A percentile compares a stretch with the other conserved stretches of the same genome.
Conservation (phyloP, 2,113 vertebrate genomes). For the Hypanus sabinus region DNA sequence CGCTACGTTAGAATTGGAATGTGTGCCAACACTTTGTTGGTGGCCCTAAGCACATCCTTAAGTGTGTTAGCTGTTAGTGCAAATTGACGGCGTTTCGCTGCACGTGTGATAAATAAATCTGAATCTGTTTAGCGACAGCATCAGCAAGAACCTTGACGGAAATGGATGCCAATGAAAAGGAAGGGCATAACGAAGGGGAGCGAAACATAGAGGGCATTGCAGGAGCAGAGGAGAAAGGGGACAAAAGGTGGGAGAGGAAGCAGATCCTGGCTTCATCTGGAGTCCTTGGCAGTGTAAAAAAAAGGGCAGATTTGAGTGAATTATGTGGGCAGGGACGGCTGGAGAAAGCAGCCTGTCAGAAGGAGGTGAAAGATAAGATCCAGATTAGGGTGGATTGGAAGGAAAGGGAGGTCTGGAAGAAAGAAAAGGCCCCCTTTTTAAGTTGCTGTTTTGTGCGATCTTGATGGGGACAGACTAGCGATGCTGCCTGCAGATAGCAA, state of each 20-base stretch:
- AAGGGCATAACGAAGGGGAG: neutral
- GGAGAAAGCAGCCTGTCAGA: neutral
- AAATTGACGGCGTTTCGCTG: no score
- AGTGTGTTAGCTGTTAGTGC: no score
- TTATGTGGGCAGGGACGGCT: neutral
- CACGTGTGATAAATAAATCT: no score
- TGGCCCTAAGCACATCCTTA: no score
- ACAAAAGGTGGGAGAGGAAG: neutral
- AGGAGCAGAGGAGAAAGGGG: neutral
- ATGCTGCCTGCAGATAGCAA: no score
- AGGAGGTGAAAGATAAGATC: neutral
- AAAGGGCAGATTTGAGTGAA: neutral
- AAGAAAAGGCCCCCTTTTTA: no score
- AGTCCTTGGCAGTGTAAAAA: neutral
- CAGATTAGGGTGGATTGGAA: neutral
- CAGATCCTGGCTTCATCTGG: neutral
- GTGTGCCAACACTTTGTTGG: no score
- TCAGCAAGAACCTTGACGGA: neutral
- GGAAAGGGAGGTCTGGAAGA: no score
- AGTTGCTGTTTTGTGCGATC: no score
- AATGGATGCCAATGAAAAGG: neutral
- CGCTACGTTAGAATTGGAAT: no score
- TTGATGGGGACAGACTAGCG: no score
- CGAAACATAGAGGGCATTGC: no score
- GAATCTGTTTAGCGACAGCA: neutral